A percentile compares a stretch with the other conserved stretches of the same genome.
Conservation (phyloP, 37 sponge, comb jelly and placozoan genomes). For the Crambe crambe region DNA sequence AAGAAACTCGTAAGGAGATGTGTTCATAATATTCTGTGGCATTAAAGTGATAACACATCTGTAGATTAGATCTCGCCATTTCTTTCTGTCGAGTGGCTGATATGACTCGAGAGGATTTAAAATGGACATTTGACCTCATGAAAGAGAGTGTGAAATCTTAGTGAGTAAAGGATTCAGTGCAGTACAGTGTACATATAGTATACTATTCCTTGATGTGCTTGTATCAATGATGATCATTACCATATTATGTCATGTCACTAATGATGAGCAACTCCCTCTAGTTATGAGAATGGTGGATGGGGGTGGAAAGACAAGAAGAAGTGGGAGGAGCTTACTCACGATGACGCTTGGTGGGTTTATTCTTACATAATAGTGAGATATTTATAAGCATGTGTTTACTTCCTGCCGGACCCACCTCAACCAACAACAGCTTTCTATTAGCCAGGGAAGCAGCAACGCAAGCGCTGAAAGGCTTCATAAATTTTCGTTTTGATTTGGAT, state of each 20-base stretch:
- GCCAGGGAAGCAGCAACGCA: conserved; percentile 33
- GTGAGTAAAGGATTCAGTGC: conserved; percentile 56
- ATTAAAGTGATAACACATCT: background rate
- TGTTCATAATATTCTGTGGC: background rate
- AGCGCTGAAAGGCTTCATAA: conserved; percentile 55
- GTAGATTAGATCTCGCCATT: conserved; percentile 40
- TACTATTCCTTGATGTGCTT: too few species aligned
- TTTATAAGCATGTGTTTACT: background rate
- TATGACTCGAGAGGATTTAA: conserved; percentile 44
- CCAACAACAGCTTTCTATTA: conserved; percentile 51
- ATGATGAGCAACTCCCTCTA: too few species aligned
- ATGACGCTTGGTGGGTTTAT: conserved; percentile 48
- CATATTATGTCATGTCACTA: too few species aligned
- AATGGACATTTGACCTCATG: conserved; percentile 77
- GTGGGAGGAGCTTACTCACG: conserved; percentile 69
- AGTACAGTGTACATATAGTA: too few species aligned
- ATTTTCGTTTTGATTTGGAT: conserved; percentile 81
- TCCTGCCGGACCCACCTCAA: background rate
- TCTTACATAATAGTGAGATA: background rate
- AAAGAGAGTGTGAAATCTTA: conserved; percentile 51
- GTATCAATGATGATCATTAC: too few species aligned
- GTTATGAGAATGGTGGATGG: conserved; percentile 71
- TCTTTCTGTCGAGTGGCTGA: conserved; percentile 16
- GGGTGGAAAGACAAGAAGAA: conserved; percentile 84
- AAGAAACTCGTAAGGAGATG: conserved; percentile 54